These are phyloP conservation scores for Papilio polyxenes DNA, from an alignment of 1,140 invertebrate genomes.

Conservation along the genomic window DNA sequence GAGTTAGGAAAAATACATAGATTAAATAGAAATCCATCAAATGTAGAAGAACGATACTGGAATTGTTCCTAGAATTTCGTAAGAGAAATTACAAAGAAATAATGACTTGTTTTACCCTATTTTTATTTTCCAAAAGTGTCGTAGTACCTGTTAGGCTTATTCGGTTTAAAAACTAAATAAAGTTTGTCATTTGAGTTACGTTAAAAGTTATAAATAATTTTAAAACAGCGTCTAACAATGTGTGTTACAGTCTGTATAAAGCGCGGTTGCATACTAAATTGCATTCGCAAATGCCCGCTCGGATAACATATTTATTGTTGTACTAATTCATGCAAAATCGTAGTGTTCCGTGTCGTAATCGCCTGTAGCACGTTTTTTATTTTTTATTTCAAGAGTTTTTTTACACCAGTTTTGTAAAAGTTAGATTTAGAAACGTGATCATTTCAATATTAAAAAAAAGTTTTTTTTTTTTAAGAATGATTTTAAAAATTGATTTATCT, in stretches of 20 bases:
- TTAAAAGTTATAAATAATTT: background rate
- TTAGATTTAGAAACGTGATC: background rate
- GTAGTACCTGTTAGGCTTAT: too few relatives aligned
- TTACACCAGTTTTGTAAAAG: background rate
- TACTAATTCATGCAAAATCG: constrained; percentile 62
- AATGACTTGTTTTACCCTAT: too few relatives aligned
- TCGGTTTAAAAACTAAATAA: background rate
- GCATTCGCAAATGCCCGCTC: constrained; percentile 43
- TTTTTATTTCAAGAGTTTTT: background rate
- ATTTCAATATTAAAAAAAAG: too few relatives aligned
- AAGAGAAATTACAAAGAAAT: too few relatives aligned
- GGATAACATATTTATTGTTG: constrained; percentile 62
- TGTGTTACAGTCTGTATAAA: constrained; percentile 42
- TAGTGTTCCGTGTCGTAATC: constrained; percentile 55
- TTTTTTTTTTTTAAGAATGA: too few relatives aligned
- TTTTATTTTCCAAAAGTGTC: too few relatives aligned
- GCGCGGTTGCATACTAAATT: constrained; percentile 43
- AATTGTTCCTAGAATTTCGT: too few relatives aligned
- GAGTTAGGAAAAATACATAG: too few relatives aligned
- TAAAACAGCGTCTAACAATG: constrained; percentile 44
- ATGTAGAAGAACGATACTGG: too few relatives aligned
- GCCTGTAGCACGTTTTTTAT: background rate
- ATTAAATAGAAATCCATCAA: too few relatives aligned
- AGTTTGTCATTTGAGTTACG: too few relatives aligned
- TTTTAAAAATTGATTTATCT: too few relatives aligned